Percentiles rank a stretch among this genome's conserved stretches.
phyloP scores from a whole-genome alignment of 2,888 invertebrate genomes.

The Merodon equestris region DNA sequence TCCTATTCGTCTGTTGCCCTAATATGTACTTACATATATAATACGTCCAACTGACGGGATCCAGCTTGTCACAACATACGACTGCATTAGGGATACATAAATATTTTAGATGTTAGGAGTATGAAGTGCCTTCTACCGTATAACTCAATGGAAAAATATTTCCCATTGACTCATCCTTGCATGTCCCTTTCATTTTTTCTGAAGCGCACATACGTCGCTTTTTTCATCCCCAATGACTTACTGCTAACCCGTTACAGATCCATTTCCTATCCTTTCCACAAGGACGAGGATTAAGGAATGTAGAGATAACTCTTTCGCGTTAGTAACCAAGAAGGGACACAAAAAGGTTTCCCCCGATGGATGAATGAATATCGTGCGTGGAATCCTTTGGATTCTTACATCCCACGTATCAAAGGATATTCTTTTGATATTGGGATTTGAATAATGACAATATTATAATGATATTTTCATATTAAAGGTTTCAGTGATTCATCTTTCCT shows the following conservation, averaged over 20 bases:
- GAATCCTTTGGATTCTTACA: slow-evolving; percentile 35
- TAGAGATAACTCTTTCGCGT: slow-evolving; percentile 31
- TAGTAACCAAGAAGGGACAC: background rate
- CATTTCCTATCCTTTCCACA: background rate
- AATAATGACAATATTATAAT: slow-evolving; percentile 32
- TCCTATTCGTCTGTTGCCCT: slow-evolving; percentile 3
- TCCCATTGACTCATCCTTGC: background rate
- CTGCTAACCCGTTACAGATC: background rate
- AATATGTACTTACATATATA: background rate
- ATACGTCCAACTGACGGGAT: background rate
- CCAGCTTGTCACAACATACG: slow-evolving; percentile 1
- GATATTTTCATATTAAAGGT: slow-evolving; percentile 22
- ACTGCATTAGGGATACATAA: slow-evolving; percentile 32
- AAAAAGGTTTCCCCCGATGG: background rate
- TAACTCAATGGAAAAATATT: slow-evolving; percentile 9
- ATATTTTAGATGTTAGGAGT: slow-evolving; percentile 33
- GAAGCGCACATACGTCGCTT: background rate
- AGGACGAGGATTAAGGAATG: slow-evolving; percentile 20
- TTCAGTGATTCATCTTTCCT: slow-evolving; percentile 21
- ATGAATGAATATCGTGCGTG: slow-evolving; percentile 21
- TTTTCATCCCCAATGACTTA: slow-evolving; percentile 29
- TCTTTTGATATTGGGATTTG: slow-evolving; percentile 35
- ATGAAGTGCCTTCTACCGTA: slow-evolving; percentile 19
- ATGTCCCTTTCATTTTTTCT: too few species aligned
- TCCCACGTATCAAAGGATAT: slow-evolving; percentile 43